Conservation (phyloP, 2,113 vertebrate species). For the Carassius gibelio region DNA sequence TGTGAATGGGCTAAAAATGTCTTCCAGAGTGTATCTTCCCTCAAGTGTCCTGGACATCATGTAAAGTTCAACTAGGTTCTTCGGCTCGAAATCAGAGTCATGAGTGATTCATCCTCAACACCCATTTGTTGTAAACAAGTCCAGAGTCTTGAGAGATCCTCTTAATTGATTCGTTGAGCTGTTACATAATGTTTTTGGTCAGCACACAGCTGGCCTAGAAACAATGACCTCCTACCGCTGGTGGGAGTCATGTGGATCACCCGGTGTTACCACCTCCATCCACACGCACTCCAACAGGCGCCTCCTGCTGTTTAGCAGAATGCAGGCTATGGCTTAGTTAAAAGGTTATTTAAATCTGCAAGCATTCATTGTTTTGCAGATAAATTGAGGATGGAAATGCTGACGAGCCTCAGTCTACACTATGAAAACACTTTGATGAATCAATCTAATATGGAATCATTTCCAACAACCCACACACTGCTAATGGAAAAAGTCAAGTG, state of each 20-base stretch:
- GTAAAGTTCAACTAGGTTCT: constrained; percentile 48
- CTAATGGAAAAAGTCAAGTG: background rate
- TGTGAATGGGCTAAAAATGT: no score
- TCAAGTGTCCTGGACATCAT: background rate
- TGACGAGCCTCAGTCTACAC: background rate
- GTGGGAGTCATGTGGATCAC: constrained; percentile 22
- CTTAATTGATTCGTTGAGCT: constrained; percentile 29
- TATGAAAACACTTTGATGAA: background rate
- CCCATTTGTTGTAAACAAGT: constrained; percentile 62
- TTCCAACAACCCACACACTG: background rate
- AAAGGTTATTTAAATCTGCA: constrained; percentile 43
- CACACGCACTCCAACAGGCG: background rate
- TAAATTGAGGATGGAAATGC: background rate
- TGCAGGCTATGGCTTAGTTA: background rate
- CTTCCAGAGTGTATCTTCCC: background rate
- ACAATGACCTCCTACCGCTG: constrained; percentile 36
- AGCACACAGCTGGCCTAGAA: constrained; percentile 54
- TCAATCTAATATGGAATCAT: background rate
- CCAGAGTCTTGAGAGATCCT: constrained; percentile 40
- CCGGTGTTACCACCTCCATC: background rate
- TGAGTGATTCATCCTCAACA: constrained; percentile 47
- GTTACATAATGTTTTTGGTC: constrained; percentile 59
- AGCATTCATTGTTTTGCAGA: background rate
- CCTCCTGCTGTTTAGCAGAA: constrained; percentile 1
- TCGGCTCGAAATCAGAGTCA: constrained; percentile 62